Percentiles rank a stretch among this genome's conserved stretches.
Conservation (phyloP, 2,888 invertebrate species). For the Macrosoma leucophasiata region DNA sequence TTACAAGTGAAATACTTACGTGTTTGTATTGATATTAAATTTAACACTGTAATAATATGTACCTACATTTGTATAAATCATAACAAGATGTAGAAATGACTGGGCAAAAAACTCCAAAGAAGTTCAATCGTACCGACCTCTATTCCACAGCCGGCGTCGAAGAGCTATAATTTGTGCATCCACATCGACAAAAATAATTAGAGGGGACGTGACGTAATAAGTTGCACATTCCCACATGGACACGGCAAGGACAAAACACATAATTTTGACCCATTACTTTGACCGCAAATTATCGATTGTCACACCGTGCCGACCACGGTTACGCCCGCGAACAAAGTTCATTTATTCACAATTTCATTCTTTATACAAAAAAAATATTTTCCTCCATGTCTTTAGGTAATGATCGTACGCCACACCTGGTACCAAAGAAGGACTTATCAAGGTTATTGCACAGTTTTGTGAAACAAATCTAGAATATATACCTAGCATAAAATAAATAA, state of each 20-base stretch:
- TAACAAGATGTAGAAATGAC: constrained; percentile 12
- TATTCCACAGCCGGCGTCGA: constrained; percentile 36
- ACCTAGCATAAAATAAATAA: too few relatives aligned
- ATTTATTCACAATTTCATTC: too few relatives aligned
- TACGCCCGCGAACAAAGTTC: too few relatives aligned
- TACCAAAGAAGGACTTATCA: too few relatives aligned
- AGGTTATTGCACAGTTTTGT: too few relatives aligned
- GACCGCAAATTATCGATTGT: constrained; percentile 56
- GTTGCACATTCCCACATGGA: constrained; percentile 61
- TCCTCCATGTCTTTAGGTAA: too few relatives aligned
- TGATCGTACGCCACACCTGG: too few relatives aligned
- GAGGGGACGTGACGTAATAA: constrained; percentile 61
- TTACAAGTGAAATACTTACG: constrained; percentile 1
- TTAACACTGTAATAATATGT: too few relatives aligned
- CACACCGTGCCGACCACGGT: constrained; percentile 36
- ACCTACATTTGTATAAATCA: constrained; percentile 4
- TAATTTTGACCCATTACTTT: constrained; percentile 69
- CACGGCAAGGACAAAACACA: constrained; percentile 60
- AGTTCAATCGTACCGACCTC: constrained; percentile 38
- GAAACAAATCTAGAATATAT: too few relatives aligned
- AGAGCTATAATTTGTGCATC: constrained; percentile 69
- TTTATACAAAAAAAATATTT: too few relatives aligned
- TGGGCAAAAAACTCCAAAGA: constrained; percentile 22
- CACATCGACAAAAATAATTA: constrained; percentile 61
- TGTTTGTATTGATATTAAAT: constrained; percentile 9